Evolutionary conservation across 2,113 vertebrate species (phyloP).

Genomic region (Willisornis vidua): DNA sequence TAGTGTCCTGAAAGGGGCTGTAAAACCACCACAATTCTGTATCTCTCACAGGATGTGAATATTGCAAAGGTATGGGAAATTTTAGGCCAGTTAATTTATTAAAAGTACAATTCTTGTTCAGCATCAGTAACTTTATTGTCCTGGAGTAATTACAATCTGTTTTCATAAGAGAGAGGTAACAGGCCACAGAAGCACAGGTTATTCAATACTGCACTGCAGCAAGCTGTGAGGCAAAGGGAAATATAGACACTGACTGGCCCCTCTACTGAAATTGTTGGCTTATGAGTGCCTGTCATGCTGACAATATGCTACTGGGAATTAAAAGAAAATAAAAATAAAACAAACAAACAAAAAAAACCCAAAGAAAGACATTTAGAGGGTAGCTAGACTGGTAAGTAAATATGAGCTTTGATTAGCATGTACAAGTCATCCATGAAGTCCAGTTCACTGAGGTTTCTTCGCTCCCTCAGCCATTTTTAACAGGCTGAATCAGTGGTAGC

Average conservation of each 20-base stretch:
- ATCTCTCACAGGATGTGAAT: background rate
- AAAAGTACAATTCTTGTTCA: background rate
- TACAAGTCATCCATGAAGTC: background rate
- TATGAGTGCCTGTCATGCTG: background rate
- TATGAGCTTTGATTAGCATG: background rate
- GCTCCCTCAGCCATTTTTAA: background rate
- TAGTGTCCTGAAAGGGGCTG: background rate
- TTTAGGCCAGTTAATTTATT: background rate
- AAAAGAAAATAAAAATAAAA: too few species aligned
- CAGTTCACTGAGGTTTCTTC: background rate
- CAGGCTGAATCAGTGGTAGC: conserved; percentile 7
- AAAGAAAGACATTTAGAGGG: background rate
- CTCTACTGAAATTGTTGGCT: background rate
- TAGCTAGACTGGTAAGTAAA: background rate
- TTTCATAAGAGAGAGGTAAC: background rate
- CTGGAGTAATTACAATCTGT: background rate
- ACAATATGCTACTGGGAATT: background rate
- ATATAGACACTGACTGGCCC: background rate
- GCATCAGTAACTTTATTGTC: background rate
- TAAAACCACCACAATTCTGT: background rate
- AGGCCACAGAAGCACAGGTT: background rate
- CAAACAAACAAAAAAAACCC: background rate
- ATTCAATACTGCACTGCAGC: background rate
- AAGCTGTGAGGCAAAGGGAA: background rate
- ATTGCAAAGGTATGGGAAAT: background rate